Conservation (phyloP, 2,113 vertebrate species). For the cattle (Bos taurus) region ARS-UCD2.0 NC_037351.1:8235501-8236000, state of each 20-base stretch:
- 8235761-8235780: neutral
- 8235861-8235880: constrained; percentile 26
- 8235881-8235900: constrained; percentile 18
- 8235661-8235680: neutral
- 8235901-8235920: constrained; percentile 38
- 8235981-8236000: constrained; percentile 50
- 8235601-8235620: neutral
- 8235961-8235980: constrained; percentile 42
- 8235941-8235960: constrained; percentile 51
- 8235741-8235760: constrained; percentile 17
- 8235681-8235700: neutral
- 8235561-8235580: neutral
- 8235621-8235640: neutral
- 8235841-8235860: neutral
- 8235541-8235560: neutral
- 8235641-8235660: neutral
- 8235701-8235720: constrained; percentile 11
- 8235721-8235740: neutral
- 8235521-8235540: neutral
- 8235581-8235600: neutral
- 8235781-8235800: constrained; percentile 38
- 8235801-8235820: neutral
- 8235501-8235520: neutral
- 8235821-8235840: neutral
- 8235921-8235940: neutral